Evolutionary conservation across 2,888 invertebrate genomes (phyloP), one percentile per base, ranked within the genome.

Genomic region (Dynastes grantii): DNA sequence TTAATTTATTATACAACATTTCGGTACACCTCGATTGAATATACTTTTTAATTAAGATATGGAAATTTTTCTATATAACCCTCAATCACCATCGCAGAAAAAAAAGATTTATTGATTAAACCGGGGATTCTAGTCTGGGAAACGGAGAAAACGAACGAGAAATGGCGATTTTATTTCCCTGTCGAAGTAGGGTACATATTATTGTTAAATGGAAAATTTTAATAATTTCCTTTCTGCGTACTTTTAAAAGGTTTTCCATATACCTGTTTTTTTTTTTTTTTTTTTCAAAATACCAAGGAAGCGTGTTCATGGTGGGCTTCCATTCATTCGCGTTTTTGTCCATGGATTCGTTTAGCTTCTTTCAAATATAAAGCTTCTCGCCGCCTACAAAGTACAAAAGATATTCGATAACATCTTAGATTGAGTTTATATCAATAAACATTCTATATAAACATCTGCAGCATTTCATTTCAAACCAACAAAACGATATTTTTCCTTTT

Each of bases 21-120:
- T 45, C 13, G 22, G 45, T 3, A 29, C 27, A 45, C 49, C 27
- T 49, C 68, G 27, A 68, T 68, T 49, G 68, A 49, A 68, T 68
- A 65, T 40, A 40, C 65, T 65, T 65, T 65, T 65, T 68, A 68
- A 68, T 68, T 68, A 68, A 68, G 68, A 68, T 68, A 68, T 68
- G 68, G 51, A 51, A 68, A 68, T 68, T 68, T 68, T 49, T 11
- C n/a, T 40, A 49, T 51, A 49, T 49, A 68, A 13, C 51, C 68
- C 49, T 49, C 68, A 51, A 68, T 68, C 68, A 68, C 40, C 16
- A 11, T 11, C 11, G 45, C 45, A 8, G 45, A 45, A 45, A 9
- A 45, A 45, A 45, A 45, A 65, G 65, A 65, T 65, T 65, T 65
- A 65, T 65, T 45, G 65, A 40, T 16, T 40, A 40, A 40, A 40